Evolutionary conservation across 92 coral and sea anemone genomes (phyloP), one percentile per base, ranked within the genome.

Genomic region (Epizoanthus illoricatus): DNA sequence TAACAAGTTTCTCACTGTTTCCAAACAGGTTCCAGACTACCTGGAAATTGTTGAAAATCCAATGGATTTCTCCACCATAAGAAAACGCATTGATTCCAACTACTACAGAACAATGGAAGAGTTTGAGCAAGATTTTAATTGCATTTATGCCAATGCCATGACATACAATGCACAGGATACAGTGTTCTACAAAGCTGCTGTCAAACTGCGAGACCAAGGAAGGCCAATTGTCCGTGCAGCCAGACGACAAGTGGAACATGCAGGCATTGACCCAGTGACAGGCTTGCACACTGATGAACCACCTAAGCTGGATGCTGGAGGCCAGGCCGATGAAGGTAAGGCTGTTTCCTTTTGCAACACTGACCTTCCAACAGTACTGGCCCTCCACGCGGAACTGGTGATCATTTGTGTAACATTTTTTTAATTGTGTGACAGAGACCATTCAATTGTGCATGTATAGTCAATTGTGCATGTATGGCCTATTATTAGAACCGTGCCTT

Each of bases 201-300:
- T 90, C 56, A 91, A 94, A 63, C 84, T 97, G 49, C 87, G 97
- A 74, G 99, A 97, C 87, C 99, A 97, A 72, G 99, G 99, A 16
- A 90, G 92, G 58, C 98, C 99, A 0, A 82, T 97, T 49, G 86
- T 97, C 40, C 98, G 99, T 78, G 95, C 93, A 10, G 91, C 98
- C 55, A 89, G 98, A 36, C 84, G 99, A 65, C 96, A 91, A 64
- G 93, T 97, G 39, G 99, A 97, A 72, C 88, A 97, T 54, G 95
- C 99, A 15, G 99, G 99, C 24, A 89, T 97, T 66, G 99, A 97
- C 73, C 99, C 99, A 0, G 86, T 93, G 45, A 97, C 99, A 0
- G 99, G 99, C 16, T 80, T 97, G 15, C 99, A 94, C 78, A 97
- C 99, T 5, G 89, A 91, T 12, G 97, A 97, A 49, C 85, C 90